Conservation (phyloP, 2,888 invertebrate genomes). For the Rhagonycha fulva region DNA sequence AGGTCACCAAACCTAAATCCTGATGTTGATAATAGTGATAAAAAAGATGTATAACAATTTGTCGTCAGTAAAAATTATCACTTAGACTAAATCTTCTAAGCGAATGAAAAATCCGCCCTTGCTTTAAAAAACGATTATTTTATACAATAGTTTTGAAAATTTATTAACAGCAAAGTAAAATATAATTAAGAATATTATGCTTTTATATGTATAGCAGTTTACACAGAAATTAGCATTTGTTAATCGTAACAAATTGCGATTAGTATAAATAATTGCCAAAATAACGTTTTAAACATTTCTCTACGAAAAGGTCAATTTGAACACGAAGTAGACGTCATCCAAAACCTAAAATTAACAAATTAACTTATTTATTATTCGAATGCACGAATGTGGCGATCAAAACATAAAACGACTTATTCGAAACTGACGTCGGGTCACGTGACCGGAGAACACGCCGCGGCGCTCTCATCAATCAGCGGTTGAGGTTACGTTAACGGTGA, state of each 20-base stretch:
- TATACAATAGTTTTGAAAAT: neutral
- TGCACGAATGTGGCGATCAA: constrained; percentile 26
- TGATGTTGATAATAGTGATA: neutral
- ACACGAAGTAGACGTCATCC: constrained; percentile 23
- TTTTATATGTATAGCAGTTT: neutral
- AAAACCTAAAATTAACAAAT: constrained; percentile 29
- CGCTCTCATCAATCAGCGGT: constrained; percentile 35
- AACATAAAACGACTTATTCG: constrained; percentile 33
- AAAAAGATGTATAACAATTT: neutral
- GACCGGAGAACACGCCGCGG: constrained; percentile 28
- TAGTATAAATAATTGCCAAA: neutral
- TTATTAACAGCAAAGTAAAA: neutral
- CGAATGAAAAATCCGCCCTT: neutral
- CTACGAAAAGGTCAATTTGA: constrained; percentile 18
- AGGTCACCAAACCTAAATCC: neutral
- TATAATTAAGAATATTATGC: neutral
- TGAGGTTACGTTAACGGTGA: constrained; percentile 32
- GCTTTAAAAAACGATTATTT: neutral
- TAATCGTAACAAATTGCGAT: neutral
- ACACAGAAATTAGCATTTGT: neutral
- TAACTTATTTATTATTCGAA: constrained; percentile 29
- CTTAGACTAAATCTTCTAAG: neutral
- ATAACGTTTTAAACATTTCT: neutral
- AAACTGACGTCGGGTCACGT: constrained; percentile 30
- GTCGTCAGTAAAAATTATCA: neutral